Percentiles rank a stretch among this genome's conserved stretches.
Conservation (phyloP, 2,888 invertebrate genomes). For the Tubiluchus corallicola region DNA sequence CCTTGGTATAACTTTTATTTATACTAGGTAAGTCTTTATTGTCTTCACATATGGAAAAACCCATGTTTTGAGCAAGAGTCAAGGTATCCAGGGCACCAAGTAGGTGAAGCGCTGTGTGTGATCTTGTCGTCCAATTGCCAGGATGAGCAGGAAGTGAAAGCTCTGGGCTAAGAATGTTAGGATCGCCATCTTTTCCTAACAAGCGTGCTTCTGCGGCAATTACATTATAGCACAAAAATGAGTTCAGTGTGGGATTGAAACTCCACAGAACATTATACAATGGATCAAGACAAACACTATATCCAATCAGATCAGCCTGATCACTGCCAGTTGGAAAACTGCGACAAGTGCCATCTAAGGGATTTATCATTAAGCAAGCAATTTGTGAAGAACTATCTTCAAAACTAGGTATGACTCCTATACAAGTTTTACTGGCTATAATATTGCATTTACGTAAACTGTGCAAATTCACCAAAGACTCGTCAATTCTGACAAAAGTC, state of each 20-base stretch:
- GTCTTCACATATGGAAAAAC: conserved; percentile 26
- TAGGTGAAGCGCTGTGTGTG: conserved; percentile 75
- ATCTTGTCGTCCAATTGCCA: conserved; percentile 40
- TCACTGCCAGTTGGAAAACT: conserved; percentile 44
- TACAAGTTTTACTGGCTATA: conserved; percentile 63
- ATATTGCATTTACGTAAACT: conserved; percentile 70
- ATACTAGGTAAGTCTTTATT: conserved; percentile 24
- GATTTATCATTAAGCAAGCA: conserved; percentile 72
- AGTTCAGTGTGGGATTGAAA: conserved; percentile 32
- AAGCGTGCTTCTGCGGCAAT: conserved; percentile 48
- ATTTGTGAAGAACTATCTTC: conserved; percentile 52
- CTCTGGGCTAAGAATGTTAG: conserved; percentile 56
- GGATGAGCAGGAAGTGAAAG: conserved; percentile 52
- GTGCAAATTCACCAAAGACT: conserved; percentile 74
- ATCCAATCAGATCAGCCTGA: conserved; percentile 63
- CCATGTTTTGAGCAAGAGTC: conserved; percentile 45
- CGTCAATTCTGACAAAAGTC: conserved; percentile 78
- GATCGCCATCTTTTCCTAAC: conserved; percentile 17
- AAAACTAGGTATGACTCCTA: conserved; percentile 63
- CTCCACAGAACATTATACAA: conserved; percentile 86
- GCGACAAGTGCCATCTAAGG: conserved; percentile 65
- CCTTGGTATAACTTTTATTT: conserved; percentile 45
- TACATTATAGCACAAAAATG: conserved; percentile 49
- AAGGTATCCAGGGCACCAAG: conserved; percentile 74
- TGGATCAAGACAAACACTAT: conserved; percentile 67